A percentile compares a stretch with the other conserved stretches of the same genome.
phyloP scores from a whole-genome alignment of 2,797 vertebrate genomes.

The Perodicticus potto region DNA sequence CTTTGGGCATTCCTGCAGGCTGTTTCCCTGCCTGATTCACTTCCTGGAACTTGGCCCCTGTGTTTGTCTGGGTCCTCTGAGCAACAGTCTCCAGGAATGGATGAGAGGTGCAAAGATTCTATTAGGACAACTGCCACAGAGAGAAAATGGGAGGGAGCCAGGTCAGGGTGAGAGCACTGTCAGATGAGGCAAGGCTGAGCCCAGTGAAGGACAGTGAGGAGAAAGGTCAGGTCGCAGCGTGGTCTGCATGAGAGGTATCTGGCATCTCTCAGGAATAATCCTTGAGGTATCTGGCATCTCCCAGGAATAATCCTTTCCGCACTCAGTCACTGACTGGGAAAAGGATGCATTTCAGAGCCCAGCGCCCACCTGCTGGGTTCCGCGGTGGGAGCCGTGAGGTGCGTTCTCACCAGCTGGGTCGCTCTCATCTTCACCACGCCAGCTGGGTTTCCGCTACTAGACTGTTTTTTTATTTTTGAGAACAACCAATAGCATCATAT shows the following conservation, averaged over 20 bases:
- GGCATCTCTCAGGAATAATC: not conserved
- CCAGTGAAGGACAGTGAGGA: not conserved
- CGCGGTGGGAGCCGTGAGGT: not conserved
- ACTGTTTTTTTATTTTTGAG: not conserved
- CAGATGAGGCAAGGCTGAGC: not conserved
- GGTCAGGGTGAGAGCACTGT: not conserved
- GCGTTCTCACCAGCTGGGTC: not conserved
- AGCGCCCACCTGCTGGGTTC: accelerated
- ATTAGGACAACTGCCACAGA: too few species aligned
- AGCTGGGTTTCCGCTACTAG: not conserved
- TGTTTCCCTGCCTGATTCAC: not conserved
- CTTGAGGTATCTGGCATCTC: not conserved
- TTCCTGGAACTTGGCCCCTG: not conserved
- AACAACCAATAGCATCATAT: not conserved
- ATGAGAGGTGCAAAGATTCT: not conserved
- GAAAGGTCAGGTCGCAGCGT: not conserved
- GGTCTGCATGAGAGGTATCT: not conserved
- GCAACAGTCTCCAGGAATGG: not conserved
- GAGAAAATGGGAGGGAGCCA: not conserved
- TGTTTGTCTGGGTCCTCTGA: not conserved
- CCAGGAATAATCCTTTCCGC: too few species aligned
- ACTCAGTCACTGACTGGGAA: not conserved
- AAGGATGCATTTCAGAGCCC: not conserved
- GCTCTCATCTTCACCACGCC: not conserved
- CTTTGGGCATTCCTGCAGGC: not conserved